Evolutionary conservation across 1,140 invertebrate genomes (phyloP), one percentile per base, ranked within the genome.

Genomic region (Papilio machaon): DNA sequence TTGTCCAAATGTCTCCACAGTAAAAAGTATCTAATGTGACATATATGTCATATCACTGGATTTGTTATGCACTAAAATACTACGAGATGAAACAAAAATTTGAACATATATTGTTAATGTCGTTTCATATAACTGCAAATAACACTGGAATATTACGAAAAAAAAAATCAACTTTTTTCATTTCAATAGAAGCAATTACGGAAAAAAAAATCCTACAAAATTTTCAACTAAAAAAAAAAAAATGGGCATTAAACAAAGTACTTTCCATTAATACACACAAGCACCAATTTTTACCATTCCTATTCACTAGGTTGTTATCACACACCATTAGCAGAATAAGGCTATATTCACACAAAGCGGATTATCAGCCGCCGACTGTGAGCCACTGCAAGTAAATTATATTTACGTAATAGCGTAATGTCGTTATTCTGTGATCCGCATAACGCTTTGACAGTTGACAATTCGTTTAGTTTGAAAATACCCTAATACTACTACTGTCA

Each of bases 221-320:
- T 43, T 7, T 43, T 7, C 1, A 43, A 43, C 4, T 43, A 46
- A 19, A 17, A 46, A 7, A 46, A 7, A 47, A 15, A 17, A 43
- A 54, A 52, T 74, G n/a, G n/a, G 19, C 58, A 52, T 58, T 30
- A 30, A 30, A 19, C 74, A 76, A 54, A 77, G 2, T 30, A 30
- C 23, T 38, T 58, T 38, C 30, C 58, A 54, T 77, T 23, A 23
- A 64, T 58, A 52, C 52, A 77, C 23, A 43, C 76, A 11, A 79
- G 76, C 76, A 79, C 76, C 76, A 79, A 30, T 43, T 43, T n/a
- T 49, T 30, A 19, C 19, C 58, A 60, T 79, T 46, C 75, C 58
- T 79, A 79, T 6, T 46, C 35, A 79, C 76, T 79, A 79, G 58
- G 35, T 30, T 77, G 75, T 77, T 79, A 79, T 79, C 74, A 76